A percentile compares a stretch with the other conserved stretches of the same genome.
phyloP scores from a whole-genome alignment of 2,797 vertebrate genomes.

The Lates japonicus region DNA sequence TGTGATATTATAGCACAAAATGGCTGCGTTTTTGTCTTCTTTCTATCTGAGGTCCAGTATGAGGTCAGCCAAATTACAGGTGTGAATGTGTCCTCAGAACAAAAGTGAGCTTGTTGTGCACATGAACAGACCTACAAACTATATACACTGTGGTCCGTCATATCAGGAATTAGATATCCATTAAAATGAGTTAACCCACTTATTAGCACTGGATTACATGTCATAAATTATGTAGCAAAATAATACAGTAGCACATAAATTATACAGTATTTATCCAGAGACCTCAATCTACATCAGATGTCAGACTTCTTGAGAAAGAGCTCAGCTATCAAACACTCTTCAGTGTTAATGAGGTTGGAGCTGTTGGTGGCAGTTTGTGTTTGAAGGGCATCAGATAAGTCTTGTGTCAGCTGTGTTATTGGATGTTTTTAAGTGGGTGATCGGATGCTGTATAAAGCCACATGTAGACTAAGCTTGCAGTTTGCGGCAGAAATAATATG shows the following conservation, averaged over 20 bases:
- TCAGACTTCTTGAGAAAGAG: not conserved
- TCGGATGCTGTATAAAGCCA: too few species aligned
- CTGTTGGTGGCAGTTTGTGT: not conserved
- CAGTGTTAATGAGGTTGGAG: not conserved
- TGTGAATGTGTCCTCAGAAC: not conserved
- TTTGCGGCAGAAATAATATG: not conserved
- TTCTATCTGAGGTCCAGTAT: too few species aligned
- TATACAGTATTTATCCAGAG: constrained; percentile 51
- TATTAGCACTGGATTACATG: constrained; percentile 22
- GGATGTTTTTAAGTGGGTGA: too few species aligned
- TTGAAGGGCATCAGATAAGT: not conserved
- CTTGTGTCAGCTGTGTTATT: too few species aligned
- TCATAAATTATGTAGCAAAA: constrained; percentile 49
- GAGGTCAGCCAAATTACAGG: too few species aligned
- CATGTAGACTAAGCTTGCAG: not conserved
- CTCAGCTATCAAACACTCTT: not conserved
- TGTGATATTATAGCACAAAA: too few species aligned
- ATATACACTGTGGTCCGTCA: not conserved
- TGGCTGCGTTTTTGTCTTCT: too few species aligned
- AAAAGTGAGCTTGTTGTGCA: too few species aligned
- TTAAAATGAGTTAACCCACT: constrained; percentile 27
- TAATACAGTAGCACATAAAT: constrained; percentile 37
- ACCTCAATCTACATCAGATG: constrained; percentile 16
- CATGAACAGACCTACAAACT: too few species aligned
- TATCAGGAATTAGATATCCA: not conserved